Evolutionary conservation across 2,113 vertebrate genomes (phyloP), one percentile per base, ranked within the genome.

Genomic region (Thalassarche chlororhynchos): DNA sequence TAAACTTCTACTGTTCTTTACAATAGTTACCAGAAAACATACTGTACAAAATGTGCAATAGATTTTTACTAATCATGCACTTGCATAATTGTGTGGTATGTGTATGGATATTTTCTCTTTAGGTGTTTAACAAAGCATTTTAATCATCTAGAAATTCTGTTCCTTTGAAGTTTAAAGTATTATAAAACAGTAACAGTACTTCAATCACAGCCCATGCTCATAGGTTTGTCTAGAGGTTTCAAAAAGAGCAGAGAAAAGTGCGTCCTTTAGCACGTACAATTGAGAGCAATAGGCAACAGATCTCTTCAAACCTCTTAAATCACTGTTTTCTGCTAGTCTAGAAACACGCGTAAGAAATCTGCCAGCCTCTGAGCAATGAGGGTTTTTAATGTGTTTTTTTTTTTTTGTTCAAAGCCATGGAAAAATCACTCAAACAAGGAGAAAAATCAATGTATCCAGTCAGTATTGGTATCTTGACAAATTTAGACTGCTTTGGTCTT

Each of bases 121-220:
- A 25, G 66, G 5, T 4, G 12, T 58, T 20, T 29, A 36, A 9
- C 5, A 6, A 21, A n/a, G 8, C 24, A 18, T 62, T 69, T 62
- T 31, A 14, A 68, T 71, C 1, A 29, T 20, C 10, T 49, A 24
- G 25, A 55, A 75, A 19, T 31, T 17, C 5, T 9, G 16, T 49
- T 55, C 9, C 49, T 80, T 80, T 36, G 55, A 68, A 29, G n/a
- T 26, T 51, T 19, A 15, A 75, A 69, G 28, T 14, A 5, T 42
- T 46, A 13, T 3, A 24, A 38, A 44, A 6, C 5, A 9, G 31
- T 25, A 44, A 17, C 7, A 7, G 5, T 18, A 8, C 28, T 64
- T 46, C 17, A 36, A 29, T 8, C 12, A 0, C 28, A 18, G 26
- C 36, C 25, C 2, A 2, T 17, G 44, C 26, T 77, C 4, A 0